These are phyloP conservation scores for Galbula dea DNA, from an alignment of 2,113 vertebrate species.

Conservation along the genomic window DNA sequence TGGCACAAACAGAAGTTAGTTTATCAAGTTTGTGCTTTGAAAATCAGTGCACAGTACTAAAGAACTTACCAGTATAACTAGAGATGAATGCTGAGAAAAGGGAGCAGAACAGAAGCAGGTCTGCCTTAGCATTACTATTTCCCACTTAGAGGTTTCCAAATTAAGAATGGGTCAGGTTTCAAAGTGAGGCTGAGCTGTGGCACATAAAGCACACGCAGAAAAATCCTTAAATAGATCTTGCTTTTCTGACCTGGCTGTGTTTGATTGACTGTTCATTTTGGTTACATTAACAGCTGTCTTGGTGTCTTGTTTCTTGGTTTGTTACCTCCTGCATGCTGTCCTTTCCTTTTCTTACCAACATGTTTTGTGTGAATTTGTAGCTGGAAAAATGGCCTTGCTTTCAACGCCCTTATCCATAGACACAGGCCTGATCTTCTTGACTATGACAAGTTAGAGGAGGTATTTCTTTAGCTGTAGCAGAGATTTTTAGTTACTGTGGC, in stretches of 20 bases:
- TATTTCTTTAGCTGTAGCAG: conserved; percentile 36
- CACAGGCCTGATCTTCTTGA: conserved; percentile 67
- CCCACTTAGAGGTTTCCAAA: conserved; percentile 32
- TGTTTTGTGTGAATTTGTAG: conserved; percentile 50
- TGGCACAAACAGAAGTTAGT: not conserved
- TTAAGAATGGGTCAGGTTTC: conserved; percentile 57
- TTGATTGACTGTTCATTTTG: conserved; percentile 55
- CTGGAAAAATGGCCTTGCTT: conserved; percentile 62
- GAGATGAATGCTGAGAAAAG: not conserved
- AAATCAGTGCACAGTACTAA: not conserved
- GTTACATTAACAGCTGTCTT: conserved; percentile 58
- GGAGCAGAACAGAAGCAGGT: not conserved
- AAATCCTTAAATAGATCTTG: conserved; percentile 31
- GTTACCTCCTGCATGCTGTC: conserved; percentile 49
- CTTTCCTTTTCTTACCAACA: conserved; percentile 33
- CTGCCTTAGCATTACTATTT: conserved; percentile 7
- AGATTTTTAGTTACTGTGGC: conserved; percentile 4
- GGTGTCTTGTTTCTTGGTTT: conserved; percentile 29
- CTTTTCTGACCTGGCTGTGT: conserved; percentile 47
- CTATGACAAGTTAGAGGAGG: conserved; percentile 62
- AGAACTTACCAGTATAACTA: not conserved
- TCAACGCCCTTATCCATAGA: conserved; percentile 65
- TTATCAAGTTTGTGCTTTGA: not conserved
- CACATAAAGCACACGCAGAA: conserved; percentile 32
- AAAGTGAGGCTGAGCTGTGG: conserved; percentile 5